These are phyloP conservation scores for Zygogramma bicolorata DNA, from an alignment of 2,888 invertebrate species.

Conservation along the genomic window DNA sequence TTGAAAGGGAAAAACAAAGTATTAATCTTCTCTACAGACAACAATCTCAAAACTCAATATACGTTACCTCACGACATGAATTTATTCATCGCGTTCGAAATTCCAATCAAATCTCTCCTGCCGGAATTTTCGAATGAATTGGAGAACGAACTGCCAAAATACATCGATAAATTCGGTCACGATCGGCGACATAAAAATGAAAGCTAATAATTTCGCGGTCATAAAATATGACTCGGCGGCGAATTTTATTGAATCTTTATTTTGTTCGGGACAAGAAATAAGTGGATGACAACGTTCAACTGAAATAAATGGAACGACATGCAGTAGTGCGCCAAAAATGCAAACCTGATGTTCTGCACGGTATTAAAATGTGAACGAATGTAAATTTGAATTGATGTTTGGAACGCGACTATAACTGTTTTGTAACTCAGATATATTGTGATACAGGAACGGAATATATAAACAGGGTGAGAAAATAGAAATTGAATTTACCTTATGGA, in stretches of 20 bases:
- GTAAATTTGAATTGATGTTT: neutral
- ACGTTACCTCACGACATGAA: neutral
- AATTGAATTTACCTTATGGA: no score
- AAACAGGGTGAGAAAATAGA: no score
- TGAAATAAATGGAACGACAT: neutral
- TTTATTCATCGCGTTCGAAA: neutral
- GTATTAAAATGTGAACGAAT: neutral
- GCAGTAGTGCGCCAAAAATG: neutral
- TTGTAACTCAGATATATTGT: no score
- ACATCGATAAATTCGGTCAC: neutral
- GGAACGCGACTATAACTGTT: no score
- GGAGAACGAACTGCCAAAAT: neutral
- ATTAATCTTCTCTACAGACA: no score
- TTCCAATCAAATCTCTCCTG: neutral
- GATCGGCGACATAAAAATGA: neutral
- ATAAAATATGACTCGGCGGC: slow-evolving; percentile 4
- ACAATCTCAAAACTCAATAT: neutral
- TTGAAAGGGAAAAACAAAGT: no score
- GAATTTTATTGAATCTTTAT: neutral
- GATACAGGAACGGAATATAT: no score
- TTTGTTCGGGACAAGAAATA: neutral
- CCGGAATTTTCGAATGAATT: neutral
- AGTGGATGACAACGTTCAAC: neutral
- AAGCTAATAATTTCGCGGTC: slow-evolving; percentile 1
- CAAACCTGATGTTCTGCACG: neutral